Evolutionary conservation across 1,140 invertebrate species (phyloP).

Genomic region (Argopecten irradians): DNA sequence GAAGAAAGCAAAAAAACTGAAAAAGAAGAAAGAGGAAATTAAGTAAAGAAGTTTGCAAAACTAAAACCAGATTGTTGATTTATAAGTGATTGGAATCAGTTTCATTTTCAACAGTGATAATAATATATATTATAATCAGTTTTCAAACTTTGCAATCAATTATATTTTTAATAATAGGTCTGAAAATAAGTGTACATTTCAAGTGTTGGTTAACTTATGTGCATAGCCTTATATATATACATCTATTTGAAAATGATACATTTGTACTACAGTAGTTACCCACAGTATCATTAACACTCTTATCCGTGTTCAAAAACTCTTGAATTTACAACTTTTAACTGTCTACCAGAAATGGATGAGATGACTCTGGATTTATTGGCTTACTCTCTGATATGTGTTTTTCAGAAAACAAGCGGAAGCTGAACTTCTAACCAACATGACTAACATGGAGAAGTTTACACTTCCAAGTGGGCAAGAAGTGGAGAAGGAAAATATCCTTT

Average conservation of each 20-base stretch:
- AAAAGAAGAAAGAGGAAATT: slow-evolving; percentile 84
- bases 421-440: slow-evolving; percentile 78
- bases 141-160: too few relatives aligned
- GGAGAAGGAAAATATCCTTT: slow-evolving; percentile 80
- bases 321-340: background rate
- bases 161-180: too few relatives aligned
- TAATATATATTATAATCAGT: too few relatives aligned
- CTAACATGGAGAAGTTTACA: slow-evolving; percentile 73
- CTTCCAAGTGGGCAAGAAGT: slow-evolving; percentile 78
- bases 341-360: background rate
- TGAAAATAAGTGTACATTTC: too few relatives aligned
- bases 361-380: background rate
- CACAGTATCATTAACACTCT: slow-evolving; percentile 29
- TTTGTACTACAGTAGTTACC: too few relatives aligned
- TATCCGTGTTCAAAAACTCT: background rate
- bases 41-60: slow-evolving; percentile 74
- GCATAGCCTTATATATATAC: too few relatives aligned
- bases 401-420: slow-evolving; percentile 85
- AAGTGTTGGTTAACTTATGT: too few relatives aligned
- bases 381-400: slow-evolving; percentile 35
- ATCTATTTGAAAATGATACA: too few relatives aligned
- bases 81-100: too few relatives aligned
- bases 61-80: slow-evolving; percentile 34
- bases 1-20: slow-evolving; percentile 88
- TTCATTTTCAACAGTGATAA: too few relatives aligned